Conservation (phyloP, 2,113 vertebrate species). For the Thamnophis sirtalis region DNA sequence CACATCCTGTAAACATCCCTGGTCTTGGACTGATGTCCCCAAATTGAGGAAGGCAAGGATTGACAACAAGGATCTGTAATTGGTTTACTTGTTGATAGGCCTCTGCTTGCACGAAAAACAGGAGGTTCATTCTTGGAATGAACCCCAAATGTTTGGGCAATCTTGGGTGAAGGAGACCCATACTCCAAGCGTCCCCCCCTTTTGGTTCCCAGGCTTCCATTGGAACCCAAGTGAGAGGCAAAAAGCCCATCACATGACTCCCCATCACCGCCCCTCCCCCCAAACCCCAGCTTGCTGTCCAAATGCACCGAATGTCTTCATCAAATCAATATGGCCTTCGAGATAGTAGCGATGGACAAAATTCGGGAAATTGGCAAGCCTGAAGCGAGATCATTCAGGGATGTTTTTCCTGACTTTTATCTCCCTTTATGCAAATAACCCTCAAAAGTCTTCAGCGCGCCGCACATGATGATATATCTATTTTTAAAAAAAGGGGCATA, state of each 20-base stretch:
- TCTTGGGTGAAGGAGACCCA: background rate
- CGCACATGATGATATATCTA: background rate
- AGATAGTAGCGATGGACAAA: background rate
- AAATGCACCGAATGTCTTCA: background rate
- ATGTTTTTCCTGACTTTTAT: background rate
- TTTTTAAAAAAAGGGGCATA: background rate
- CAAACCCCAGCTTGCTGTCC: background rate
- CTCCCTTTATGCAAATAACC: slow-evolving; percentile 13
- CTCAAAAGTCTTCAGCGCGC: background rate
- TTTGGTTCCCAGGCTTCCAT: background rate
- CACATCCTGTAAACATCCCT: background rate
- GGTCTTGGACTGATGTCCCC: background rate
- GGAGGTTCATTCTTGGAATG: background rate
- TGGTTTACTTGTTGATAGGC: background rate
- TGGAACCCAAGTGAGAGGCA: background rate
- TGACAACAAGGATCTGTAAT: background rate
- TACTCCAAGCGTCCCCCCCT: background rate
- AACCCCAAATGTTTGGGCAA: background rate
- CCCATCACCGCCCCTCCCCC: background rate
- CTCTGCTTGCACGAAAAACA: background rate
- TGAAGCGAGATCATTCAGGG: background rate
- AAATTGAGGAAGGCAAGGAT: background rate
- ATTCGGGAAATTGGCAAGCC: background rate
- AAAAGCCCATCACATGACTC: background rate
- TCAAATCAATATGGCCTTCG: background rate